These are phyloP conservation scores for Mythimna pallens DNA, from an alignment of 2,888 invertebrate genomes.

Conservation along the genomic window DNA sequence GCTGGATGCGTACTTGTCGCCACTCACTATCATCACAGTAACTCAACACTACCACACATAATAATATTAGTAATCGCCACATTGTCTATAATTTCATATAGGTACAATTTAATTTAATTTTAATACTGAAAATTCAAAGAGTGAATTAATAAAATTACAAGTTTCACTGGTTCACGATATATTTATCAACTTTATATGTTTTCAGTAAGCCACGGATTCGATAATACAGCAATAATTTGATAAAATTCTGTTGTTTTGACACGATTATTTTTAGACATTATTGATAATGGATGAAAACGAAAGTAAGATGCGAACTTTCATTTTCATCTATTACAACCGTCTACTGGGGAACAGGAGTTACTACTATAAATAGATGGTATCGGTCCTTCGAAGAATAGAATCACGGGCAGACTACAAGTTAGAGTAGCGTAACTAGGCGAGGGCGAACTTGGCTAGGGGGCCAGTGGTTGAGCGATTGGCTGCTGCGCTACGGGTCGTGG, in stretches of 20 bases:
- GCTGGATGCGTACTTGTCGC: slow-evolving; percentile 63
- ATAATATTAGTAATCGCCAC: slow-evolving; percentile 26
- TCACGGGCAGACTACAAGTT: not conserved
- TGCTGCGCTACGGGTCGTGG: no score
- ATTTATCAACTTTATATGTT: slow-evolving; percentile 12
- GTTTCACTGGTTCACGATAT: not conserved
- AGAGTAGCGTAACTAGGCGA: no score
- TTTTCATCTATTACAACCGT: no score
- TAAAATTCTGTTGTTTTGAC: not conserved
- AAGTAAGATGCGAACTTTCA: no score
- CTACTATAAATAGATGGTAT: not conserved
- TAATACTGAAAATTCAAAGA: not conserved
- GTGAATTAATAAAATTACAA: not conserved
- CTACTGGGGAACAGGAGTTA: no score
- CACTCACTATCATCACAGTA: slow-evolving; percentile 53
- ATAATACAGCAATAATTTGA: slow-evolving; percentile 9
- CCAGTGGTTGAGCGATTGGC: no score
- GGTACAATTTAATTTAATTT: not conserved
- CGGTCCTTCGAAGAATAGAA: not conserved
- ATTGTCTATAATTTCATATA: slow-evolving; percentile 1
- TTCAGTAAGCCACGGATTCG: not conserved
- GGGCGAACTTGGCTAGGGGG: no score
- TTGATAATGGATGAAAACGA: not conserved
- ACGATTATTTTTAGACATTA: not conserved
- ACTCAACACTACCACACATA: slow-evolving; percentile 29